These are phyloP conservation scores for Copidosoma floridanum DNA, from an alignment of 1,140 invertebrate species.

Conservation along the genomic window DNA sequence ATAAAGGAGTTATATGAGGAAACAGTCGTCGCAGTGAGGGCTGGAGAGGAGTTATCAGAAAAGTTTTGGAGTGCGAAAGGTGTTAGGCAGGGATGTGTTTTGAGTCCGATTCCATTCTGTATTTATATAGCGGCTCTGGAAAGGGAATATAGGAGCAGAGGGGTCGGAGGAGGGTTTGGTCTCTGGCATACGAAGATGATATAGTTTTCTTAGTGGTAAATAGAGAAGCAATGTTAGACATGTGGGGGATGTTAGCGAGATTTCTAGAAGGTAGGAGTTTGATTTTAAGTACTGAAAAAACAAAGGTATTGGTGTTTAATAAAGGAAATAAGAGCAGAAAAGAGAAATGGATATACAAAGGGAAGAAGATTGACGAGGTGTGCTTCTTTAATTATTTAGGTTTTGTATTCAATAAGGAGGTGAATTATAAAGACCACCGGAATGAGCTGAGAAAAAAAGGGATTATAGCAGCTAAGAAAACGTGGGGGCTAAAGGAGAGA, in stretches of 20 bases:
- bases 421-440: slow-evolving; percentile 13
- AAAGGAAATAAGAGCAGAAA: slow-evolving; percentile 10
- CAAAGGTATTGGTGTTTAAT: slow-evolving; percentile 20
- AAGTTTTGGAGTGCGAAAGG: neutral
- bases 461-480: neutral
- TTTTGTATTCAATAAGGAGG: slow-evolving; percentile 20
- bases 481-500: too few species aligned
- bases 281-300: slow-evolving; percentile 22
- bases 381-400: slow-evolving; percentile 23
- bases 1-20: slow-evolving; percentile 4
- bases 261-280: slow-evolving; percentile 23
- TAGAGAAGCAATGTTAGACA: slow-evolving; percentile 23
- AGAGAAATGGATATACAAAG: slow-evolving; percentile 5
- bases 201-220: slow-evolving; percentile 23
- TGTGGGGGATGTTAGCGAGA: slow-evolving; percentile 5
- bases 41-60: neutral
- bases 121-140: too few species aligned
- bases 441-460: slow-evolving; percentile 17
- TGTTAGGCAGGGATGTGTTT: slow-evolving; percentile 13
- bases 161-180: slow-evolving; percentile 13
- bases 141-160: slow-evolving; percentile 19
- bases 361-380: slow-evolving; percentile 18
- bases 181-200: slow-evolving; percentile 29
- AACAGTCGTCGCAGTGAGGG: neutral
- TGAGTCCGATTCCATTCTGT: too few species aligned